phyloP scores from a whole-genome alignment of 2,888 invertebrate genomes.

The Pterostichus niger region DNA sequence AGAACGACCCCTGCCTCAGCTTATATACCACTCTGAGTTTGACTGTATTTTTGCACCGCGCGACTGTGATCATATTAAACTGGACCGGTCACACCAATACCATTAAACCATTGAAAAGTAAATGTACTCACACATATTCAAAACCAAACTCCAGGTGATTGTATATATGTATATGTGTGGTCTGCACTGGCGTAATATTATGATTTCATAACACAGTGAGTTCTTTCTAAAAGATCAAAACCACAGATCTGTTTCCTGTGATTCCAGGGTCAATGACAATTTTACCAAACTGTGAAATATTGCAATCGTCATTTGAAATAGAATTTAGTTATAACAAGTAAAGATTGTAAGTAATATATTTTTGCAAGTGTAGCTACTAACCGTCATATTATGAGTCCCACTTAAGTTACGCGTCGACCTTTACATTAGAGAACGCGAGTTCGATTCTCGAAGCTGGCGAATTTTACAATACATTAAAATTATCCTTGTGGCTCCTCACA shows the following conservation, averaged over 20 bases:
- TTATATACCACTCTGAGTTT: constrained; percentile 35
- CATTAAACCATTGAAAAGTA: background rate
- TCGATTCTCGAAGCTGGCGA: too few relatives aligned
- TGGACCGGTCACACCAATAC: constrained; percentile 38
- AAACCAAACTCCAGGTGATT: background rate
- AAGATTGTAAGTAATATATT: too few relatives aligned
- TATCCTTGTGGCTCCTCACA: too few relatives aligned
- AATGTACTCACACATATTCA: constrained; percentile 11
- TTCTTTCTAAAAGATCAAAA: constrained; percentile 45
- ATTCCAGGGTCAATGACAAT: constrained; percentile 46
- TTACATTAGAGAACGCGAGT: too few relatives aligned
- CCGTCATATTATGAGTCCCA: too few relatives aligned
- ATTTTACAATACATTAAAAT: too few relatives aligned
- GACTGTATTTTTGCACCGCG: constrained; percentile 4
- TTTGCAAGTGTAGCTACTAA: too few relatives aligned
- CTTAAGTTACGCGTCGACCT: too few relatives aligned
- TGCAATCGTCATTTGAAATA: constrained; percentile 17
- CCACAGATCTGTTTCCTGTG: constrained; percentile 43
- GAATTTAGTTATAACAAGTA: too few relatives aligned
- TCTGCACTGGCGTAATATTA: constrained; percentile 22
- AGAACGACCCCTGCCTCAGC: constrained; percentile 6
- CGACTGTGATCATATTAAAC: constrained; percentile 6
- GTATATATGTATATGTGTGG: constrained; percentile 1
- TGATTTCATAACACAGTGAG: constrained; percentile 29
- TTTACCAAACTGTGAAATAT: constrained; percentile 8